Percentiles rank a stretch among this genome's conserved stretches.
Conservation (phyloP, 2,888 invertebrate species). For the Rotaria sp. region DNA sequence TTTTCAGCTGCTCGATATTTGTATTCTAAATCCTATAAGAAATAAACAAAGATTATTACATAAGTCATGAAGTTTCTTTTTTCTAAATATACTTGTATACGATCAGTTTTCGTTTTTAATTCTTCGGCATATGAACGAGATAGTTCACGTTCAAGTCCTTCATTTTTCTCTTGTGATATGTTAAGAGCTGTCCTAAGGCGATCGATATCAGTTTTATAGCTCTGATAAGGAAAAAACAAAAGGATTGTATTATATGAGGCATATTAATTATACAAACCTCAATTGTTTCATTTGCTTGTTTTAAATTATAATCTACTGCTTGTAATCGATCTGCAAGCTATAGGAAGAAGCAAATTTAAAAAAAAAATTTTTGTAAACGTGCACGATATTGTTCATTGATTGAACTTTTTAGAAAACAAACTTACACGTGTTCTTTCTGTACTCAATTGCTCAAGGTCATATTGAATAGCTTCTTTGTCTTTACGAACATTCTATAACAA, state of each 20-base stretch:
- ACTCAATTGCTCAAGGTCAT: neutral
- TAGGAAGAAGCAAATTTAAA: too few species aligned
- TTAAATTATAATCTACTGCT: neutral
- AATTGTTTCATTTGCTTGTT: neutral
- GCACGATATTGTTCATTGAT: too few species aligned
- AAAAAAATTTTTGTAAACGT: too few species aligned
- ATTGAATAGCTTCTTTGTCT: neutral
- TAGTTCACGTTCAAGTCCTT: neutral
- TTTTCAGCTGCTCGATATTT: neutral
- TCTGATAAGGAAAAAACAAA: neutral
- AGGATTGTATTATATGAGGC: neutral
- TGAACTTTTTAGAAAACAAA: neutral
- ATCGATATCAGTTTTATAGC: neutral
- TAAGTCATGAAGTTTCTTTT: neutral
- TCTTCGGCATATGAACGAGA: neutral
- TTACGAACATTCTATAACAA: neutral
- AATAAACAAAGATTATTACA: neutral
- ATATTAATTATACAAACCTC: neutral
- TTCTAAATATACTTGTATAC: neutral
- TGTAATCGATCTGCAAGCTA: neutral
- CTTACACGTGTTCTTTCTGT: neutral
- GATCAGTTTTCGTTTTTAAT: neutral
- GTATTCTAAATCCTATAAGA: neutral
- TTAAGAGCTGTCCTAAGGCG: neutral
- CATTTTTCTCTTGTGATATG: neutral